Evolutionary conservation across 2,888 invertebrate species (phyloP).

Genomic region (Beris chalybata): DNA sequence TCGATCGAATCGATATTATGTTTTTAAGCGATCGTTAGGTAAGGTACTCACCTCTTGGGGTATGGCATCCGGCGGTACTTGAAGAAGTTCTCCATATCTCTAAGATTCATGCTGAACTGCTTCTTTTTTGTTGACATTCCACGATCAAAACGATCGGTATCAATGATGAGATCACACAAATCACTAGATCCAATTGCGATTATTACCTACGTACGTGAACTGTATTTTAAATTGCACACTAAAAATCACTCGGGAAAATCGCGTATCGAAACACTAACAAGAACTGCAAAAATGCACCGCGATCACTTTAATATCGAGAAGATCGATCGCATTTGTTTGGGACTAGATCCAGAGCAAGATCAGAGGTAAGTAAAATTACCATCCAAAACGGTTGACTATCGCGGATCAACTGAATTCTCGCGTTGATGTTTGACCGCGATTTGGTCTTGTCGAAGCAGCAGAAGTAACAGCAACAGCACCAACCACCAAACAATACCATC

Average conservation of each 20-base stretch:
- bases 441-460: slow-evolving; percentile 33
- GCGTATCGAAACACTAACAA: too few species aligned
- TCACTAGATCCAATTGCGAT: too few species aligned
- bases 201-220: too few species aligned
- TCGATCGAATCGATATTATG: not conserved
- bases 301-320: not conserved
- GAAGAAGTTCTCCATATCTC: slow-evolving; percentile 54
- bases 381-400: slow-evolving; percentile 53
- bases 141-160: not conserved
- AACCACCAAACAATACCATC: not conserved
- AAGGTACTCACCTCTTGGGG: slow-evolving; percentile 53
- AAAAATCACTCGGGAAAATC: too few species aligned
- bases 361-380: slow-evolving; percentile 39
- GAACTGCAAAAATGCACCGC: not conserved
- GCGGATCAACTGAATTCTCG: slow-evolving; percentile 51
- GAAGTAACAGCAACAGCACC: not conserved
- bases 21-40: not conserved
- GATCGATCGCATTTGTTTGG: not conserved
- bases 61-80: slow-evolving; percentile 55
- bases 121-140: slow-evolving; percentile 33
- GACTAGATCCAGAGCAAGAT: slow-evolving; percentile 27
- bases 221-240: too few species aligned
- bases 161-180: too few species aligned
- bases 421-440: slow-evolving; percentile 39
- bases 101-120: slow-evolving; percentile 41